Evolutionary conservation across 2,888 invertebrate genomes (phyloP).

Genomic region (Epirrhoe alternata): DNA sequence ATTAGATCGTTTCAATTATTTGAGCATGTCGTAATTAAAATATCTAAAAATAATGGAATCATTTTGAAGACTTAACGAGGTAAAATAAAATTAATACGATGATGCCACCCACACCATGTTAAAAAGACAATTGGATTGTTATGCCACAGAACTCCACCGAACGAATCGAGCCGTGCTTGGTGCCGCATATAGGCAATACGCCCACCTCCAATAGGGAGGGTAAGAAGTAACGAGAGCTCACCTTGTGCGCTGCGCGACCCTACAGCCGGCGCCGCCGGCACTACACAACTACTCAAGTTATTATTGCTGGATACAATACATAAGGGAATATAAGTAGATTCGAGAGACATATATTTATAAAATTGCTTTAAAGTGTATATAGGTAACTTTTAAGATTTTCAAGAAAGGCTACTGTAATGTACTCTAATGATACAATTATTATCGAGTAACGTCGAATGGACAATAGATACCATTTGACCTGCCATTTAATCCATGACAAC

Average conservation of each 20-base stretch:
- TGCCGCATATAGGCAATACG: constrained; percentile 84
- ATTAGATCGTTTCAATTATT: constrained; percentile 58
- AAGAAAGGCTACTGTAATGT: constrained; percentile 85
- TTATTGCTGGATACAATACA: constrained; percentile 85
- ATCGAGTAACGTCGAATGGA: constrained; percentile 84
- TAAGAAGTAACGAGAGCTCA: constrained; percentile 75
- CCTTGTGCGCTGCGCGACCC: constrained; percentile 84
- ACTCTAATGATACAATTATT: constrained; percentile 85
- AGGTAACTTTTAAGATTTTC: constrained; percentile 84
- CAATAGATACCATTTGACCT: constrained; percentile 84
- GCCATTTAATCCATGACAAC: constrained; percentile 77
- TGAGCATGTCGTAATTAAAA: constrained; percentile 69
- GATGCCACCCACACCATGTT: constrained; percentile 34
- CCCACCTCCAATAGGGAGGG: constrained; percentile 85
- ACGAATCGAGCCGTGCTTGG: constrained; percentile 79
- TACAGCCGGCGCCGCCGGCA: constrained; percentile 58
- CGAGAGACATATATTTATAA: constrained; percentile 84
- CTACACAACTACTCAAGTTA: constrained; percentile 81
- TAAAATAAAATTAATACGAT: constrained; percentile 26
- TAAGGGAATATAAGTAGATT: constrained; percentile 81
- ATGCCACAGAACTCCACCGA: constrained; percentile 72
- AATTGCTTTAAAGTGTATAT: constrained; percentile 82
- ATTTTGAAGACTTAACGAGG: constrained; percentile 52
- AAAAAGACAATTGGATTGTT: constrained; percentile 58
- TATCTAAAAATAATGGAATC: constrained; percentile 64